Conservation (phyloP, 1,140 invertebrate genomes). For the Xylocopa sonorina region DNA sequence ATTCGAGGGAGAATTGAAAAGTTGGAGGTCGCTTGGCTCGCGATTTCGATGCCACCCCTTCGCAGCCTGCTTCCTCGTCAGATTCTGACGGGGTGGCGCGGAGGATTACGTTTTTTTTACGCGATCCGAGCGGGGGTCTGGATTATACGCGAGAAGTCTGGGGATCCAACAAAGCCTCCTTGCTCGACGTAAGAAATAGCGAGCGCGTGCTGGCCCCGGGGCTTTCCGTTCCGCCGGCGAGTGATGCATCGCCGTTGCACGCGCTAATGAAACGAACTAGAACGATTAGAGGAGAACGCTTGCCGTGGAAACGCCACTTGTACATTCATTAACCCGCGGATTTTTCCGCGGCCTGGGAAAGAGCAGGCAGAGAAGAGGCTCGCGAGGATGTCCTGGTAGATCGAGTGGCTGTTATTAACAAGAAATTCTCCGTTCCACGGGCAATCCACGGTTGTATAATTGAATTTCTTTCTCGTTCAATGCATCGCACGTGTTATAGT, state of each 20-base stretch:
- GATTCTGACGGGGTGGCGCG: no score
- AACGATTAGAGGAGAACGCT: slow-evolving; percentile 1
- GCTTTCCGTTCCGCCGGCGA: neutral
- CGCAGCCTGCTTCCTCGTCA: no score
- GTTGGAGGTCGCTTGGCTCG: neutral
- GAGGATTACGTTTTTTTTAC: slow-evolving; percentile 28
- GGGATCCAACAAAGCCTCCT: slow-evolving; percentile 34
- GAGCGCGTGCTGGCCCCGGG: slow-evolving; percentile 18
- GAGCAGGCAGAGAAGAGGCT: neutral
- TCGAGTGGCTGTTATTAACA: no score
- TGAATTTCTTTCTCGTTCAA: no score
- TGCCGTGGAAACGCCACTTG: neutral
- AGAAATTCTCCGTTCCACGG: no score
- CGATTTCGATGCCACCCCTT: neutral
- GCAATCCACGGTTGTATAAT: no score
- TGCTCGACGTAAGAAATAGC: slow-evolving; percentile 38
- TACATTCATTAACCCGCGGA: neutral
- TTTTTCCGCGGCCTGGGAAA: neutral
- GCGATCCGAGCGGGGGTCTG: slow-evolving; percentile 18
- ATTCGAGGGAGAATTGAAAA: no score
- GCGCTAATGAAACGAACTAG: slow-evolving; percentile 24
- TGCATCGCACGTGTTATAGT: no score
- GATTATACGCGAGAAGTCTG: slow-evolving; percentile 46
- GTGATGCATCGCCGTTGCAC: slow-evolving; percentile 18
- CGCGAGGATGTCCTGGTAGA: no score